Evolutionary conservation across 1,140 invertebrate genomes (phyloP), one percentile per base, ranked within the genome.

Genomic region (Aphelenchoides fujianensis): DNA sequence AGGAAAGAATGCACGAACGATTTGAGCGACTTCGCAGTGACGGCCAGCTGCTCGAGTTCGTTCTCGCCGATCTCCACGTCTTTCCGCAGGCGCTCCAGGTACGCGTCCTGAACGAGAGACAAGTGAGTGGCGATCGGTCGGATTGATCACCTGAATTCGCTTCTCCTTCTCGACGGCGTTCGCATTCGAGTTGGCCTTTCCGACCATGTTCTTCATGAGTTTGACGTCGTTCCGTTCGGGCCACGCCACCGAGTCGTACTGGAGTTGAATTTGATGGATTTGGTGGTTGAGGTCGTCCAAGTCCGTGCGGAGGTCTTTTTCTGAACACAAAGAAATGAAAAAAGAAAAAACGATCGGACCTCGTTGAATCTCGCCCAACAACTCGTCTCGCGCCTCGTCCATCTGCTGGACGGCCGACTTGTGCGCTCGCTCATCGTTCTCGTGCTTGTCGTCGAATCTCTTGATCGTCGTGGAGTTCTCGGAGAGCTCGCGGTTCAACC

Each of bases 51-150:
- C 71, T 69, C 61, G 0, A 69, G 62, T 5, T 69, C 67, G 28
- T 16, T 69, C 31, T 69, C 67, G 27, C 23, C 61, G 71, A 69
- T 71, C 3, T 69, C 68, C 27, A 69, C 30, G 64, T 69, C 67
- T 35, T 35, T 69, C 12, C 67, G 12, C 61, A 69, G 30, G 12
- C 67, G 64, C 16, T 69, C 67, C n/a, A 69, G 19, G 30, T 69
- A 69, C 12, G 67, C 67, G 68, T 69, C 67, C 67, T 69, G 62
- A 53, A 61, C 41, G 23, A 16, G 5, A 59, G 19, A 7, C 23
- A 59, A 5, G 28, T 7, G 34, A 59, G n/a, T n/a, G n/a, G n/a
- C n/a, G n/a, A 59, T 32, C 19, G 28, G 28, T 59, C 34, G 34
- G 7, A 5, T 59, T 5, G 12, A 7, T 59, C 7, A 59, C 55